These are phyloP conservation scores for Loriculus beryllinus DNA, from an alignment of 2,797 vertebrate species.

Conservation along the genomic window DNA sequence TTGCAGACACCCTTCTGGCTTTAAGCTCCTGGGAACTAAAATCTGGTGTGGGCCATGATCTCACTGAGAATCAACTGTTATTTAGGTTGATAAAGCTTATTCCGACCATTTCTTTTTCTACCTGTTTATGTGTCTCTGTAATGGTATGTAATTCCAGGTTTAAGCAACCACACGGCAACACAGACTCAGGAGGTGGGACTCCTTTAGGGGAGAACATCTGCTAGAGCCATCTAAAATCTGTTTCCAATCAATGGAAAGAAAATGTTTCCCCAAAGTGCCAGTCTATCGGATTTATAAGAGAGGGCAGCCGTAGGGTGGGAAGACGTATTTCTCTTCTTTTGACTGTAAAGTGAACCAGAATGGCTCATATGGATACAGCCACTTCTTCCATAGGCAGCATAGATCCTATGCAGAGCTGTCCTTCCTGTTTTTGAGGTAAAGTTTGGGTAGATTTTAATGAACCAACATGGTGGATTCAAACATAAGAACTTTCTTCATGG, in stretches of 20 bases:
- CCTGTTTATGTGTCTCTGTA: accelerated
- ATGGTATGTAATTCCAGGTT: not conserved
- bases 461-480: not conserved
- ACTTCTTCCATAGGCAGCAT: not conserved
- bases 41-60: not conserved
- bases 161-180: not conserved
- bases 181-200: not conserved
- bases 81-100: not conserved
- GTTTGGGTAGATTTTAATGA: not conserved
- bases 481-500: not conserved
- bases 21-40: not conserved
- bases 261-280: not conserved
- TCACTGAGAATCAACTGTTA: not conserved
- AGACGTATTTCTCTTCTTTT: not conserved
- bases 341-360: not conserved
- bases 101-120: not conserved
- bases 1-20: not conserved
- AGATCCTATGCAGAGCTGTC: not conserved
- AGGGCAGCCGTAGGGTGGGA: not conserved
- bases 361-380: not conserved
- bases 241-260: not conserved
- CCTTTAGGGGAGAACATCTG: not conserved
- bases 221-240: not conserved
- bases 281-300: not conserved
- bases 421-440: not conserved